A percentile compares a stretch with the other conserved stretches of the same genome.
Evolutionary conservation across 2,113 vertebrate species (phyloP).

Genomic region (Xiphophorus couchianus): DNA sequence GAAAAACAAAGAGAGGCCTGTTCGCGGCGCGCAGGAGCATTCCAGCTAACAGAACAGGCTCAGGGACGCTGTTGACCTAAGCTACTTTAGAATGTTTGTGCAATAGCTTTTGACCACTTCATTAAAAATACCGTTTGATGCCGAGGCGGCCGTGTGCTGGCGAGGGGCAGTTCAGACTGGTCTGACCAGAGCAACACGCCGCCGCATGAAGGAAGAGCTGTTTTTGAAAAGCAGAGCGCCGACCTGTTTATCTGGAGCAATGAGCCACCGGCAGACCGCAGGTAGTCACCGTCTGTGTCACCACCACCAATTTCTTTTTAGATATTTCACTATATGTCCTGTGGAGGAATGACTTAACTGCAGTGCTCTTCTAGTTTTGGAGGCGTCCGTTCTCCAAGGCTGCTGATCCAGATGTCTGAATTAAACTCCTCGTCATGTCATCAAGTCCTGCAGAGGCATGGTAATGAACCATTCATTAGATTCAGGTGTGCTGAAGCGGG

Average conservation of each 20-base stretch:
- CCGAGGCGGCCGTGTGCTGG: conserved; percentile 65
- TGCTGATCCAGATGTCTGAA: not conserved
- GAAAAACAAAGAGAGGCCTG: conserved; percentile 80
- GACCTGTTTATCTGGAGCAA: conserved; percentile 33
- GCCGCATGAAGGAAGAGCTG: conserved; percentile 63
- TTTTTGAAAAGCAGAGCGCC: conserved; percentile 33
- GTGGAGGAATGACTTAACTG: not conserved
- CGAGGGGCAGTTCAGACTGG: conserved; percentile 80
- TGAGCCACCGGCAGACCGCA: conserved; percentile 34
- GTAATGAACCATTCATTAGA: not conserved
- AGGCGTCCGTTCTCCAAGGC: not conserved
- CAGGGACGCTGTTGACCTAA: conserved; percentile 82
- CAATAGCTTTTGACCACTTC: conserved; percentile 84
- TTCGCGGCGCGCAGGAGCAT: conserved; percentile 71
- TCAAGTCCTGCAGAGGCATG: not conserved
- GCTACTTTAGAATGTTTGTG: conserved; percentile 88
- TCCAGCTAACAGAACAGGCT: conserved; percentile 80
- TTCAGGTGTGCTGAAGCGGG: not conserved
- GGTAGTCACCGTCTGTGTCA: conserved; percentile 22
- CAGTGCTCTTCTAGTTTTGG: not conserved
- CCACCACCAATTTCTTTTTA: conserved; percentile 6
- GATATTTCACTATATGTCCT: conserved; percentile 24
- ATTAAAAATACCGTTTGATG: conserved; percentile 87
- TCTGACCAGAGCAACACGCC: conserved; percentile 75
- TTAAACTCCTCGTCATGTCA: not conserved